Base-by-base conservation (phyloP, 2,888 invertebrate genomes). In the Lycia hirtaria region DNA sequence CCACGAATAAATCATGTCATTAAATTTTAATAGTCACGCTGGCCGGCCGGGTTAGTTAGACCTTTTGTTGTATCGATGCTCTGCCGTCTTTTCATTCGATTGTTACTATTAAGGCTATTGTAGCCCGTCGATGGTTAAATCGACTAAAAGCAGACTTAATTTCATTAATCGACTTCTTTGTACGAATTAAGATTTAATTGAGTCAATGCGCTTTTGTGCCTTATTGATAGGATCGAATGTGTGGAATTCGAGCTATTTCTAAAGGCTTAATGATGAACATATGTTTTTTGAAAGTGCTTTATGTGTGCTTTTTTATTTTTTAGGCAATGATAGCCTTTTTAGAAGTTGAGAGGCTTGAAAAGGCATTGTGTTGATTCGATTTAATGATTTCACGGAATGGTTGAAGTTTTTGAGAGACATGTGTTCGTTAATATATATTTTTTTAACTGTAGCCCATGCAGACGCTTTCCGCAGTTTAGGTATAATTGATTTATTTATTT, bases 21-120 rank as follows among this genome's bases (percentile, higher is more conserved):
- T 92, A 91, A 90, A 90, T 87, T 90, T 91, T 92, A 91, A 92
- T 91, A 92, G 92, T 92, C 92, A 92, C 88, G 80, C 85, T 81
- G 82, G 73, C 57, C 52, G 52, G 30, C 48, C 73, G 85, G 76
- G 90, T 90, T 91, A 91, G 91, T 91, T 90, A 90, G 85, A 80
- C 77, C 89, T 78, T 90, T 92, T 90, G 90, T 91, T 90, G 83
- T 64, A 69, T 70, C 67, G 76, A 80, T 77, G 66, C 81, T 85
- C 77, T 84, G 85, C 82, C 72, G 81, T 83, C 84, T 78, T 89
- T 88, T 87, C 75, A 83, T 77, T 80, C 82, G 88, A 90, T 92
- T 91, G 92, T 91, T 87, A 89, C 89, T 87, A 88, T 89, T 89
- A 86, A 73, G 72, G 73, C 86, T 73, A 87, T 91, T 92, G 90